These are phyloP conservation scores for Ceryle rudis DNA, from an alignment of 2,797 vertebrate species.

Conservation along the genomic window DNA sequence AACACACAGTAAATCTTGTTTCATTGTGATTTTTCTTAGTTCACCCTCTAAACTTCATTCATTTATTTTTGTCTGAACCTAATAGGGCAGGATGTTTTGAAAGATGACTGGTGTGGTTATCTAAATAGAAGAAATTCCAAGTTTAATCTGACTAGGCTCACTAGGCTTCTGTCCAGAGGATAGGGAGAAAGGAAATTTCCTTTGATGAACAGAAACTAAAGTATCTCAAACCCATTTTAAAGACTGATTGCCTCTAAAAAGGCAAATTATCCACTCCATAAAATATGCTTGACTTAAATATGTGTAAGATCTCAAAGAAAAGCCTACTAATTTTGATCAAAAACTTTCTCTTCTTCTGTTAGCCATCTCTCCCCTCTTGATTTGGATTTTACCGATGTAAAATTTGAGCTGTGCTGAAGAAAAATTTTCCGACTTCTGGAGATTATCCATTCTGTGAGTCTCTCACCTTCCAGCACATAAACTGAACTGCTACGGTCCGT, in stretches of 20 bases:
- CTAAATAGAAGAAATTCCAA: not conserved
- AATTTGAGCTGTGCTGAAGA: not conserved
- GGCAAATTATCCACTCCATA: not conserved
- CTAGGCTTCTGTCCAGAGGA: not conserved
- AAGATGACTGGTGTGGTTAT: not conserved
- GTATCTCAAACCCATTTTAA: not conserved
- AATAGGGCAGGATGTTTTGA: not conserved
- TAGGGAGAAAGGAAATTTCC: not conserved
- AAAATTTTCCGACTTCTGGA: not conserved
- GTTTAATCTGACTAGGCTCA: not conserved
- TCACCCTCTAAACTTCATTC: not conserved
- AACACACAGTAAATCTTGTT: not conserved
- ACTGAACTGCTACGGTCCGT: fast-evolving
- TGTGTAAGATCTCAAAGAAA: not conserved
- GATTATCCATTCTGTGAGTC: not conserved
- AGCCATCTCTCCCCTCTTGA: not conserved
- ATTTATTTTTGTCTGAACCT: constrained; percentile 29
- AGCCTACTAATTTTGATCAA: not conserved
- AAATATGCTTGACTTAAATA: not conserved
- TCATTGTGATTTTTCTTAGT: not conserved
- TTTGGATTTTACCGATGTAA: not conserved
- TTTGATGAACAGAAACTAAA: not conserved
- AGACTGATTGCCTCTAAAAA: not conserved
- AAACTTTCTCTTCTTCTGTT: not conserved
- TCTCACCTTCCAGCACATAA: not conserved